Percentiles rank a stretch among this genome's conserved stretches.
Evolutionary conservation across 2,113 vertebrate species (phyloP).

Genomic region (Neofelis nebulosa): DNA sequence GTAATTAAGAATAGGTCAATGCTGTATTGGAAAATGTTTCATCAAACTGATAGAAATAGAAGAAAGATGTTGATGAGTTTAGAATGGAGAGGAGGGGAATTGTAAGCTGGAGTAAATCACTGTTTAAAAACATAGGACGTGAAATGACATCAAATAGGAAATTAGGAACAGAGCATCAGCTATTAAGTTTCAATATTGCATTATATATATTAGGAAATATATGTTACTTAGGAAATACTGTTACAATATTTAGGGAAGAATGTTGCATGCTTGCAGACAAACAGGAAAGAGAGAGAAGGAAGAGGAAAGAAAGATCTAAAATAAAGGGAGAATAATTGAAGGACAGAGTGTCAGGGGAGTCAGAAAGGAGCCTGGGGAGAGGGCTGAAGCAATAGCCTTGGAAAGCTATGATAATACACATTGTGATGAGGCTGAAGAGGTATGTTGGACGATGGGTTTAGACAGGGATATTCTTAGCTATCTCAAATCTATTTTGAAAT

Average conservation of each 20-base stretch:
- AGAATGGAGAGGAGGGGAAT: neutral
- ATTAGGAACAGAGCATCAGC: neutral
- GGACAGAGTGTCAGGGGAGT: neutral
- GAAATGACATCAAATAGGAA: neutral
- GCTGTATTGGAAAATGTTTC: neutral
- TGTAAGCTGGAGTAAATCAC: neutral
- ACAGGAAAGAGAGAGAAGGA: neutral
- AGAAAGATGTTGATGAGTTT: neutral
- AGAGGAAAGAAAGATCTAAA: neutral
- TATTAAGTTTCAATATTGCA: neutral
- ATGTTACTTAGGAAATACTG: neutral
- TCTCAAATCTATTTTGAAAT: constrained; percentile 4
- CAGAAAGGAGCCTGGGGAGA: fast-evolving
- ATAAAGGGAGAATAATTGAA: neutral
- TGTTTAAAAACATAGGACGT: neutral
- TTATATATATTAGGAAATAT: neutral
- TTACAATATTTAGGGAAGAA: neutral
- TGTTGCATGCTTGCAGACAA: neutral
- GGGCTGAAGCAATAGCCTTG: neutral
- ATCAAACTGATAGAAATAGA: neutral
- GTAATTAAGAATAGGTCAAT: neutral
- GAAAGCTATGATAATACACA: neutral
- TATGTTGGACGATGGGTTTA: neutral
- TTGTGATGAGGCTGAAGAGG: neutral
- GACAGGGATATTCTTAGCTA: neutral